Percentiles rank a stretch among this genome's conserved stretches.
Evolutionary conservation across 2,797 vertebrate genomes (phyloP).

Genomic region (Peromyscus aztecus): DNA sequence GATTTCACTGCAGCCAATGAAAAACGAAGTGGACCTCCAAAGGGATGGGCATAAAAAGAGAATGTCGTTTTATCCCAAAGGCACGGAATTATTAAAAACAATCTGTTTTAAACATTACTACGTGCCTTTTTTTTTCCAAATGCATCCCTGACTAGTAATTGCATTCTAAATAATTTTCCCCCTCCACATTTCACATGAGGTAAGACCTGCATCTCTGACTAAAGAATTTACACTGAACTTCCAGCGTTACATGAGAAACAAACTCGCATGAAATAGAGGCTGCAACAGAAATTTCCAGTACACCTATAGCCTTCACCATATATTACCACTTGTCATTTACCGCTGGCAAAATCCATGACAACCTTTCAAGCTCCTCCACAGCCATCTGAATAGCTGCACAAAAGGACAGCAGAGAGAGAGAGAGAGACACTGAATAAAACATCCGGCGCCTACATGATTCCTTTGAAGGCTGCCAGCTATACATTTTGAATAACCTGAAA

Average conservation of each 20-base stretch:
- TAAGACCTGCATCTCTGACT: conserved; percentile 8
- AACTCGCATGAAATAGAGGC: conserved; percentile 57
- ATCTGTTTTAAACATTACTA: conserved; percentile 71
- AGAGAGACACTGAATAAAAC: conserved; percentile 75
- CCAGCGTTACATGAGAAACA: conserved; percentile 23
- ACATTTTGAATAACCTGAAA: conserved; percentile 81
- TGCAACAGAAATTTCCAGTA: conserved; percentile 23
- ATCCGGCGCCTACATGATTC: not conserved
- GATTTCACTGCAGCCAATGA: conserved; percentile 52
- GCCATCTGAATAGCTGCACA: conserved; percentile 63
- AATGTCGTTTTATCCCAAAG: conserved; percentile 45
- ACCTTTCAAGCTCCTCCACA: conserved; percentile 54
- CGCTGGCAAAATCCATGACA: conserved; percentile 47
- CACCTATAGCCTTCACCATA: conserved; percentile 12
- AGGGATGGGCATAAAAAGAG: conserved; percentile 26
- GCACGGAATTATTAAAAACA: conserved; percentile 75
- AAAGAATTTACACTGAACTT: conserved; percentile 50
- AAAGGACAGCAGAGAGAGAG: conserved; percentile 55
- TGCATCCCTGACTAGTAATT: not conserved
- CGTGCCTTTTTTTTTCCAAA: not conserved
- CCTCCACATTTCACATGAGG: not conserved
- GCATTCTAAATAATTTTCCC: conserved; percentile 63
- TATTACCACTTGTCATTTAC: conserved; percentile 54
- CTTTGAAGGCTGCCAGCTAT: conserved; percentile 78
- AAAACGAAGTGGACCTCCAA: conserved; percentile 52